Conservation (phyloP, 2,113 vertebrate genomes). For the Serilophus lunatus region DNA sequence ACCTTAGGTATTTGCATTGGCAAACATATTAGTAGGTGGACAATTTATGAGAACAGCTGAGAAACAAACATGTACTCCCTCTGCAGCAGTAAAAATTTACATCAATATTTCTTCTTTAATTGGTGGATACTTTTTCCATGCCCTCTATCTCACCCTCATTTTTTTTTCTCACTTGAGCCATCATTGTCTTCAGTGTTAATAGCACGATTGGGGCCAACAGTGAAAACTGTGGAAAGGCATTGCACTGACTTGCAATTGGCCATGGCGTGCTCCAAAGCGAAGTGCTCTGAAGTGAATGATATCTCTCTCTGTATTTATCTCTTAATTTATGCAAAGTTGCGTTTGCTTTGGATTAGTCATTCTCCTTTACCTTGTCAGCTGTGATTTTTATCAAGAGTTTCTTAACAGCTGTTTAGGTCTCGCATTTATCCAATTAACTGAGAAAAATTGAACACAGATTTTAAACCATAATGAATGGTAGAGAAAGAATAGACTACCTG, state of each 20-base stretch:
- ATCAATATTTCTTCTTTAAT: neutral
- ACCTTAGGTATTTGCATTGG: neutral
- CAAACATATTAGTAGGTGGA: neutral
- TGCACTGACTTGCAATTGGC: neutral
- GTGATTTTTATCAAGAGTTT: constrained; percentile 35
- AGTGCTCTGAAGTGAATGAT: neutral
- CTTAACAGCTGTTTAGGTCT: neutral
- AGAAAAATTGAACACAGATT: neutral
- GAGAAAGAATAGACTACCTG: neutral
- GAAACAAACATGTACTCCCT: neutral
- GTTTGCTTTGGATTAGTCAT: constrained; percentile 27
- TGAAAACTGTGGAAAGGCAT: neutral
- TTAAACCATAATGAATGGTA: neutral
- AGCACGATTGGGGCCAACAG: neutral
- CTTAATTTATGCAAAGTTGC: constrained; percentile 53
- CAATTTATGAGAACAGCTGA: neutral
- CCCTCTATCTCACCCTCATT: neutral
- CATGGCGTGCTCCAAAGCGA: neutral
- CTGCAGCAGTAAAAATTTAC: neutral
- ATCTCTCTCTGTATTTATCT: neutral
- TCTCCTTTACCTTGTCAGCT: constrained; percentile 2
- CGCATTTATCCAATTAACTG: neutral
- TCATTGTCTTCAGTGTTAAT: neutral
- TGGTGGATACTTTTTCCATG: neutral
- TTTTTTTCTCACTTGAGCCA: neutral